Base-by-base conservation (phyloP, 2,797 vertebrate genomes). In the Macroramphosus scolopax region DNA sequence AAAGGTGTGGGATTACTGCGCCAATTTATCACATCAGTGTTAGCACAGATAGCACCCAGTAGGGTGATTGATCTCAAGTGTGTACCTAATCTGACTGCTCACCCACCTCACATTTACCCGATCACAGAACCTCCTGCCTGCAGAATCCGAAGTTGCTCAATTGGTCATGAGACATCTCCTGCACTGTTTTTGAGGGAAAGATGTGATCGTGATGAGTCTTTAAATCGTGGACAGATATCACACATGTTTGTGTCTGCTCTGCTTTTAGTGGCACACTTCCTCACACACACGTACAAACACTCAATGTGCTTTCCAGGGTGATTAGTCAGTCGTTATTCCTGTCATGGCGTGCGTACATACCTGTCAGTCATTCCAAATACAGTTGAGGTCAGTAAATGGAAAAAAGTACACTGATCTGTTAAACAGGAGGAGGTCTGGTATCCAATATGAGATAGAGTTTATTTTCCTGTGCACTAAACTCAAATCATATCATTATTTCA, bases 241-340 rank as follows among this genome's bases (percentile, higher is more conserved):
- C 78, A 81, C 83, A 85, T 87, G 70, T 85, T 85, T 85, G 66
- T 45, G 65, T 53, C 50, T 55, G 46, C 70, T 69, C 63, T 84
- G 78, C 78, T 82, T 81, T 77, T 78, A 71, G 65, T 78, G 77
- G 75, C 75, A 67, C 47, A 47, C 18, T 53, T 38, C 42, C 61
- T 17, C 31, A 48, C 49, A 36, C 40, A 25, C 28, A 10, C 17
- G 72, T 57, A 64, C 72, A 80, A 77, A 78, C 70, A 52, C 34
- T 47, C 32, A 0, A 1, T 42, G 42, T 20, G 50, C 17, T 51
- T 37, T 52, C 26, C 38, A 13, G 12, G 54, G 48, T 18, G 5
- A 4, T 64, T 72, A 69, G 51, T 77, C 67, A 68, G 30, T n/a
- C 9, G 5, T 26, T 52, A 48, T 47, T 63, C 17, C 47, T 51